Evolutionary conservation across 2,113 vertebrate genomes (phyloP), one percentile per base, ranked within the genome.

Genomic region (Brachypodius melanocephalos): DNA sequence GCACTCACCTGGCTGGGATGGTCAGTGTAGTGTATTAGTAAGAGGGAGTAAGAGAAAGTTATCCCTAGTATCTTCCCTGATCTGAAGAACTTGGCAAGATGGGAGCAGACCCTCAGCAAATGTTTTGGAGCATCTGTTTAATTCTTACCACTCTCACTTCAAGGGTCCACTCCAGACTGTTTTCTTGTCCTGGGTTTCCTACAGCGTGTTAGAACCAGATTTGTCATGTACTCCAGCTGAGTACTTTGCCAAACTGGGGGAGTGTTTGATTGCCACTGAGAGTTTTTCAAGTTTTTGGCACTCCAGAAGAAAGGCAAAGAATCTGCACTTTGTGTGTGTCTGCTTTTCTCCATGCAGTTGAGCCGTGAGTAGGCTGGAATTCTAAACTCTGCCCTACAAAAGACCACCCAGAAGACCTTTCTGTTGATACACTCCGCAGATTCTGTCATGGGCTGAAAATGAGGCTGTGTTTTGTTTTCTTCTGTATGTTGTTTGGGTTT

Each of bases 401-500:
- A 89, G 96, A 93, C 94, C 93, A 90, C 84, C 91, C 88, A 95
- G 89, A 89, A 91, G 84, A 92, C 89, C 93, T 95, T 87, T 82
- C 58, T 2, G 3, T 72, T 82, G 86, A 90, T 92, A 89, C 21
- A 81, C 74, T 87, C 81, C 24, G 62, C 48, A 45, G 77, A 75
- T 91, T 92, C 73, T 92, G 69, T 95, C 93, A 89, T 12, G 58
- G 52, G 25, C 73, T 85, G 79, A 88, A 95, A 89, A 91, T 65
- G 84, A 92, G 61, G 21, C 96, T 52, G 25, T 88, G 90, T 90
- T 94, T 86, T 93, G 76, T 79, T 92, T 94, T 81, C 55, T 31
- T 67, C 71, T 85, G 5, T 65, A 17, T 55, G 63, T 78, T 92
- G 80, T 96, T 90, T 86, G 65, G 43, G 28, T 86, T 94, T 95